A percentile compares a stretch with the other conserved stretches of the same genome.
phyloP scores from a whole-genome alignment of 2,113 vertebrate species.

The Odontophorus gujanensis region DNA sequence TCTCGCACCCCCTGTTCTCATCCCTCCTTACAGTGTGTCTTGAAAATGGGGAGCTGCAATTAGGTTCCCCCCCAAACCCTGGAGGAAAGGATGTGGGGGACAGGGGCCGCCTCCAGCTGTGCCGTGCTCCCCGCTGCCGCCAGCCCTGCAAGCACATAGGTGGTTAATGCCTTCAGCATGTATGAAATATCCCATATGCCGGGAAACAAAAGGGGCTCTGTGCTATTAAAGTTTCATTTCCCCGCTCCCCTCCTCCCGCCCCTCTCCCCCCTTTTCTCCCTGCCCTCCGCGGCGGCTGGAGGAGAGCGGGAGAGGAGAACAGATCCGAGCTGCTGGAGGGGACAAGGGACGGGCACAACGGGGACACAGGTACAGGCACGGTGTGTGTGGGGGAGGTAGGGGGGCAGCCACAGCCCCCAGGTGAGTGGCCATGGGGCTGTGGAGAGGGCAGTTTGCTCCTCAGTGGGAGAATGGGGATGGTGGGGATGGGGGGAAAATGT shows the following conservation, averaged over 20 bases:
- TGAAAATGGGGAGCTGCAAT: neutral
- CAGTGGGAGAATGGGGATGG: neutral
- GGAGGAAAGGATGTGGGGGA: neutral
- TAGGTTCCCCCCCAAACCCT: accelerated
- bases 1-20: neutral
- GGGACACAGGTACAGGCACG: neutral
- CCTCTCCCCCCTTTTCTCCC: slow-evolving; percentile 74
- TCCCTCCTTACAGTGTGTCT: neutral
- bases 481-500: neutral
- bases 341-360: neutral
- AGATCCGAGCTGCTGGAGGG: neutral
- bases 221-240: slow-evolving; percentile 86
- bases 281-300: slow-evolving; percentile 73
- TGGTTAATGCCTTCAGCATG: slow-evolving; percentile 87
- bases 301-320: slow-evolving; percentile 22
- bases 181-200: slow-evolving; percentile 87
- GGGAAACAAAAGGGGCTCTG: slow-evolving; percentile 86
- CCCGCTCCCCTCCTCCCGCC: slow-evolving; percentile 78
- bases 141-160: slow-evolving; percentile 80
- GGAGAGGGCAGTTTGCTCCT: neutral
- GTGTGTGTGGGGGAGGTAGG: neutral
- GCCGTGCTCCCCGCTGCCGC: slow-evolving; percentile 66
- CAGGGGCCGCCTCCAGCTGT: neutral
- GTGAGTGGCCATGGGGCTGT: neutral
- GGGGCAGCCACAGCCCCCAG: neutral